Evolutionary conservation across 2,888 invertebrate species (phyloP).

Genomic region (Eupsilia transversa): DNA sequence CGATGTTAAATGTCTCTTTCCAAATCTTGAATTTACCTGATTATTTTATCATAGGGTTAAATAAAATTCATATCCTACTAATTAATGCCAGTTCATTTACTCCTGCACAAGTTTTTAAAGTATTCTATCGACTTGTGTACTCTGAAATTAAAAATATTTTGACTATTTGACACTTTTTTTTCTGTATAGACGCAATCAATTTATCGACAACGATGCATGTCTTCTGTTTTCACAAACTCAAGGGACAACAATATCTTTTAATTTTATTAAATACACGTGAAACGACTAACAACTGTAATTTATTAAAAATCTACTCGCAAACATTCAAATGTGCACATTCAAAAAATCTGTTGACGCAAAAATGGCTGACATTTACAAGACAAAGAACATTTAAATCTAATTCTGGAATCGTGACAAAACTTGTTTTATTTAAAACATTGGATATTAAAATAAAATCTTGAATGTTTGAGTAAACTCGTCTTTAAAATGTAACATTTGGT

Average conservation of each 20-base stretch:
- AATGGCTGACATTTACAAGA: conserved; percentile 41
- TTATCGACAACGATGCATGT: not conserved
- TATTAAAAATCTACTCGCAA: conserved; percentile 30
- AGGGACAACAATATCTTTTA: conserved; percentile 12
- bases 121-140: not conserved
- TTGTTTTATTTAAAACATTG: conserved; percentile 26
- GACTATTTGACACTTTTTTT: not conserved
- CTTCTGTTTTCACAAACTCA: conserved; percentile 5
- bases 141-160: not conserved
- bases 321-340: conserved; percentile 15
- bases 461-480: conserved; percentile 12
- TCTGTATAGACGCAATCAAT: conserved; percentile 26
- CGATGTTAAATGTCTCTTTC: not conserved
- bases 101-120: not conserved
- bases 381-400: conserved; percentile 56
- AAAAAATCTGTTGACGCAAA: conserved; percentile 48
- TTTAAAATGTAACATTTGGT: conserved; percentile 46
- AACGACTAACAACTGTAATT: conserved; percentile 37
- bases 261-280: not conserved
- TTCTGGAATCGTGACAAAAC: conserved; percentile 57
- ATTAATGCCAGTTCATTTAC: not conserved
- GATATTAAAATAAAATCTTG: conserved; percentile 41
- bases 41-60: not conserved
- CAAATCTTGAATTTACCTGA: not conserved
- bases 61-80: not conserved